Evolutionary conservation across 2,888 invertebrate species (phyloP).

Genomic region (Noctua pronuba): DNA sequence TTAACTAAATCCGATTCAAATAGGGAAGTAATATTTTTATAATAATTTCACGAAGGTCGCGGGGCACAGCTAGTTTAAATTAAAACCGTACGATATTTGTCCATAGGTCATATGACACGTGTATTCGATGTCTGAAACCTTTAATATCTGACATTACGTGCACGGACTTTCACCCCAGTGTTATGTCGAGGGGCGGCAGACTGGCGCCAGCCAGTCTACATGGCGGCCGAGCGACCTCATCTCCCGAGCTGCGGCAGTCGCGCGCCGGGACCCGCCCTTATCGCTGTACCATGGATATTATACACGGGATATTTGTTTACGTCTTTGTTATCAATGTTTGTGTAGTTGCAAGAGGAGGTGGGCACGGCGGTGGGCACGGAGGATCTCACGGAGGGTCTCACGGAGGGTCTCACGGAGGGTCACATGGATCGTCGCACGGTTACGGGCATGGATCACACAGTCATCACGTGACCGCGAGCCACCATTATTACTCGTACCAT

Average conservation of each 20-base stretch:
- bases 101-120: not conserved
- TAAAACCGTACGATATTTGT: not conserved
- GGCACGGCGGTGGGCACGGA: slow-evolving; percentile 51
- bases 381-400: slow-evolving; percentile 51
- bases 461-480: slow-evolving; percentile 78
- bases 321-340: slow-evolving; percentile 74
- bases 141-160: slow-evolving; percentile 25
- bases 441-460: slow-evolving; percentile 55
- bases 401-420: slow-evolving; percentile 35
- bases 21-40: too few relatives aligned
- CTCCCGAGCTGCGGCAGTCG: slow-evolving; percentile 81
- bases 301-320: slow-evolving; percentile 70
- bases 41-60: too few relatives aligned
- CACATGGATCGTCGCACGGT: slow-evolving; percentile 40
- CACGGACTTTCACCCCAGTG: slow-evolving; percentile 52
- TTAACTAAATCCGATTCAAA: too few relatives aligned
- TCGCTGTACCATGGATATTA: slow-evolving; percentile 80
- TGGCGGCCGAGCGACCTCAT: slow-evolving; percentile 79
- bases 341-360: slow-evolving; percentile 77
- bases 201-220: slow-evolving; percentile 83
- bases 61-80: not conserved
- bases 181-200: slow-evolving; percentile 71
- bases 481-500: slow-evolving; percentile 83
- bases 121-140: slow-evolving; percentile 20
- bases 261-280: slow-evolving; percentile 80